These are phyloP conservation scores for Centropristis striata DNA, from an alignment of 2,113 vertebrate species.

Conservation along the genomic window DNA sequence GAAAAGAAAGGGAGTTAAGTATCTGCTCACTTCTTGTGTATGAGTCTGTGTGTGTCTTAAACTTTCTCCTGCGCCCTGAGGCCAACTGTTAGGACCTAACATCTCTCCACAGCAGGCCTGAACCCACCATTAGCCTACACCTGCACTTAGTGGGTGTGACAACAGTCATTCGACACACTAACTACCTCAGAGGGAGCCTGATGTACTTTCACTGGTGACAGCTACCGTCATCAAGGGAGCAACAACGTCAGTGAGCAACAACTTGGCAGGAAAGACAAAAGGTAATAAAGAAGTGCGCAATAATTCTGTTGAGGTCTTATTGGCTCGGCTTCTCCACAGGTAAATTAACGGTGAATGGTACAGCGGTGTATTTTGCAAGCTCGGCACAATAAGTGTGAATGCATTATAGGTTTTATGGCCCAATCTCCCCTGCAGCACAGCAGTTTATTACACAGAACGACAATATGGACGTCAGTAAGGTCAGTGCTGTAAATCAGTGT, in stretches of 20 bases:
- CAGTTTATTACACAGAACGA: conserved; percentile 24
- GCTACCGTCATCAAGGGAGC: conserved; percentile 23
- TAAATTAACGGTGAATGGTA: conserved; percentile 18
- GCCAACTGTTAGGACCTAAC: conserved; percentile 17
- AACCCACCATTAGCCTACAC: conserved; percentile 63
- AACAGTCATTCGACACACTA: conserved; percentile 32
- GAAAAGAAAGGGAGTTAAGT: conserved; percentile 8
- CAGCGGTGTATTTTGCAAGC: conserved; percentile 25
- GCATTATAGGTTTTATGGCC: conserved; percentile 33
- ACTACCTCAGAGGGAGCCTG: background rate
- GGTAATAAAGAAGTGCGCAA: conserved; percentile 8
- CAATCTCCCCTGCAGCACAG: background rate
- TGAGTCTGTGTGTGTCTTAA: background rate
- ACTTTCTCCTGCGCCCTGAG: conserved; percentile 40
- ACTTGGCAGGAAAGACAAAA: conserved; percentile 10
- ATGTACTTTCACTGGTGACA: conserved; percentile 29
- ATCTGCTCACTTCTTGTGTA: background rate
- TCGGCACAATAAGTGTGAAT: conserved; percentile 17
- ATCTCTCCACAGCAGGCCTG: conserved; percentile 28
- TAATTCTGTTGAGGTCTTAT: background rate
- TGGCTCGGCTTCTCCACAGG: background rate
- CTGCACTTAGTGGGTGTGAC: conserved; percentile 49
- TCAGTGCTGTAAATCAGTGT: conserved; percentile 9
- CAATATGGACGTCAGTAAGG: background rate
- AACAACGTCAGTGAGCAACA: conserved; percentile 6